phyloP scores from a whole-genome alignment of 2,797 vertebrate genomes.

The Gallinago solitaria region DNA sequence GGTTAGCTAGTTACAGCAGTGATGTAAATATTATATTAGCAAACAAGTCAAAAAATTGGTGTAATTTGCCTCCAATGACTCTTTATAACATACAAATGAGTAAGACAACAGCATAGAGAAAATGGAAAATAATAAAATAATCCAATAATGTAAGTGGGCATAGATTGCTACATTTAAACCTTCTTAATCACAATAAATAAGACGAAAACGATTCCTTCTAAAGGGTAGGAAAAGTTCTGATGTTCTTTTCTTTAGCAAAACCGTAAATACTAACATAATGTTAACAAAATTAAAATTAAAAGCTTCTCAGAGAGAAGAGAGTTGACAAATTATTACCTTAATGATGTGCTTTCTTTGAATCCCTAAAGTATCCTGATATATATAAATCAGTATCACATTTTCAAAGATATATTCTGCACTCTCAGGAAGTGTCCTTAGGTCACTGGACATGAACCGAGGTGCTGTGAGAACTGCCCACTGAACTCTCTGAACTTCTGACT shows the following conservation, averaged over 20 bases:
- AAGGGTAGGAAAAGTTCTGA: neutral
- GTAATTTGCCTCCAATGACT: neutral
- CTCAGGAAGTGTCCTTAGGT: slow-evolving; percentile 26
- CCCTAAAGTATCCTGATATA: slow-evolving; percentile 17
- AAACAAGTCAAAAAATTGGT: slow-evolving; percentile 10
- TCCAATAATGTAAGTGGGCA: neutral
- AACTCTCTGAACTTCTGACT: slow-evolving; percentile 16
- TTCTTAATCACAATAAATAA: neutral
- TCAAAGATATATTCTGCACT: slow-evolving; percentile 23
- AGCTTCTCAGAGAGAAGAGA: neutral
- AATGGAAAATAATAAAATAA: neutral
- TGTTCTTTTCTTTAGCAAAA: neutral
- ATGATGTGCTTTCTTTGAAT: neutral
- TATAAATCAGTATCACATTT: slow-evolving; percentile 39
- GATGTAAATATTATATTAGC: neutral
- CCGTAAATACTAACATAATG: neutral
- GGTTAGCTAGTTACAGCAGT: neutral
- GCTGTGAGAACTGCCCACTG: slow-evolving; percentile 41
- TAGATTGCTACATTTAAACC: neutral
- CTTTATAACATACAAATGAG: neutral
- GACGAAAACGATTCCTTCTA: neutral
- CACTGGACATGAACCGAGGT: slow-evolving; percentile 20
- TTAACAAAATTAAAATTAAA: neutral
- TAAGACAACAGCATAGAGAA: neutral
- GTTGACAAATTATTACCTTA: neutral